Evolutionary conservation across 2,797 vertebrate genomes (phyloP), one percentile per base, ranked within the genome.

Genomic region (Sebastes hopkinsi): DNA sequence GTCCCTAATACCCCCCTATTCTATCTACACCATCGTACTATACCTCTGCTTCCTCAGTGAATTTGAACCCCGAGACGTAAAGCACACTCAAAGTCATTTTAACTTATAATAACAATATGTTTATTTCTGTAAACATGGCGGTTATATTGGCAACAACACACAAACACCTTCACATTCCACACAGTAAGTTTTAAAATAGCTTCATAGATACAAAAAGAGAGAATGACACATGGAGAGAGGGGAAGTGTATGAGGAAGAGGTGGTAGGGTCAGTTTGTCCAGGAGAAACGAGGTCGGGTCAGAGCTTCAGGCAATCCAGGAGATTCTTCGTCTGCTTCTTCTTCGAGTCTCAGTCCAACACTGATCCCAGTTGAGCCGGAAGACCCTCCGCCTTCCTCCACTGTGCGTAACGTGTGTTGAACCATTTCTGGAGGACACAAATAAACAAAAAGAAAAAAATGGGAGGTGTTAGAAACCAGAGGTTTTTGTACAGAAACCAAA

Each of bases 321-420:
- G 75, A 8, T 54, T 59, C 64, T 29, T 60, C 36, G n/a, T 27
- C 25, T 36, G 68, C 64, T 42, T 59, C 36, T 38, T 38, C 36
- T 36, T 36, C 5, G 36, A 22, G 60, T 69, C 56, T 96, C 89
- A 99, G 94, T 99, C 98, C 77, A 97, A 95, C 77, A 99, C 98
- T 4, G 97, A 99, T 54, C 97, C 96, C 0, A 91, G 92, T 81
- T 97, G 86, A 5, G 97, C 95, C 8, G 98, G 98, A 13, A 99
- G 95, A 13, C 98, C 98, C 95, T 99, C 98, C 0, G 96, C 94
- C 89, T 92, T 84, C 88, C 97, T 96, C 98, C 98, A 99, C 93
- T 96, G 92, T 0, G 96, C 96, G 64, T 97, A 96, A 64, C 98
- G 97, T 71, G 94, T 91, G 91, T 94, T 94, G 95, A 99, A 99